phyloP scores from a whole-genome alignment of 2,113 vertebrate genomes.

The Thermophis baileyi region DNA sequence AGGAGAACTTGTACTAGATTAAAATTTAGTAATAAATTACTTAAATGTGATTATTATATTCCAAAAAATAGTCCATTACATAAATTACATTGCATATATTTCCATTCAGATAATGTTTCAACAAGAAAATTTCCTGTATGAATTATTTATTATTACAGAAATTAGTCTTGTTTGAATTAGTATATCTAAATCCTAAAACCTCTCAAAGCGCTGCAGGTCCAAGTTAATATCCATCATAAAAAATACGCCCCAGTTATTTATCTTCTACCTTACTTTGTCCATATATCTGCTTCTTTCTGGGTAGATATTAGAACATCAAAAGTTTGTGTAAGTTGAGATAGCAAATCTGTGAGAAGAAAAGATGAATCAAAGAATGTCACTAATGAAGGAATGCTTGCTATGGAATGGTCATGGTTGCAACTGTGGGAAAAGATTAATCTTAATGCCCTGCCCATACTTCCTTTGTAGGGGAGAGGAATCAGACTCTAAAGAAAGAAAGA shows the following conservation, averaged over 20 bases:
- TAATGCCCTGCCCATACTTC: background rate
- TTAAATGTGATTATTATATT: background rate
- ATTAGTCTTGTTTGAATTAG: background rate
- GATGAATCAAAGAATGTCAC: conserved; percentile 2
- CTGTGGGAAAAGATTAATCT: conserved; percentile 31
- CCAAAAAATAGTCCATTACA: background rate
- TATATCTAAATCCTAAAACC: background rate
- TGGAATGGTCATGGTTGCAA: conserved; percentile 24
- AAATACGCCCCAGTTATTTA: background rate
- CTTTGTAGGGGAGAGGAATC: background rate
- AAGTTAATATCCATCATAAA: background rate
- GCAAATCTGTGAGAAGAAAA: conserved; percentile 14
- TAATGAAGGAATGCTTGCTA: conserved; percentile 19
- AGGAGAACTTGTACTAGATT: background rate
- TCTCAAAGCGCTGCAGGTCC: background rate
- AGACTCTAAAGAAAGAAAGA: background rate
- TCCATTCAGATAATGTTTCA: background rate
- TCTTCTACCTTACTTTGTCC: background rate
- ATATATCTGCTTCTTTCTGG: background rate
- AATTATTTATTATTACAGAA: conserved; percentile 19
- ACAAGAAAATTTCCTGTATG: background rate
- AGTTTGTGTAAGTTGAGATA: background rate
- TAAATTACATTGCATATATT: background rate
- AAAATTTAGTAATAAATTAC: background rate
- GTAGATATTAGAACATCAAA: background rate